A percentile compares a stretch with the other conserved stretches of the same genome.
phyloP scores from a whole-genome alignment of 2,797 vertebrate genomes.

The Halcyon badia region DNA sequence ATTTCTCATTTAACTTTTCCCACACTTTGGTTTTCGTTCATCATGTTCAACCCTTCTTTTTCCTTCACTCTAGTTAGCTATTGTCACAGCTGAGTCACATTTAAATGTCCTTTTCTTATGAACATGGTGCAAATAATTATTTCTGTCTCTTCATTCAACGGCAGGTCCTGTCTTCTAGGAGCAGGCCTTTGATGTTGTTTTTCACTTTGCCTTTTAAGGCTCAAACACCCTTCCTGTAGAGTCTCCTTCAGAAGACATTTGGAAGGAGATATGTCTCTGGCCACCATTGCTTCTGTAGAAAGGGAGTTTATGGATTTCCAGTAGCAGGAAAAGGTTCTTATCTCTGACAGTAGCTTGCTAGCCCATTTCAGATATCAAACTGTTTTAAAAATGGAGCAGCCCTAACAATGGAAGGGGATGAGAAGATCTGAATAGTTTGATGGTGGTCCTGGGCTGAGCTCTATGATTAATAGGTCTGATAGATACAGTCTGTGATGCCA shows the following conservation, averaged over 20 bases:
- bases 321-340: background rate
- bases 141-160: background rate
- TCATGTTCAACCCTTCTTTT: background rate
- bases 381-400: background rate
- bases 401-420: accelerated
- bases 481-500: background rate
- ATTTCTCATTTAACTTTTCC: background rate
- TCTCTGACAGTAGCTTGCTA: background rate
- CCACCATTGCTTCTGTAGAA: background rate
- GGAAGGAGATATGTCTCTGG: background rate
- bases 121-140: background rate
- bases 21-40: background rate
- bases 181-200: background rate
- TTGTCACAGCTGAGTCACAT: background rate
- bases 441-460: background rate
- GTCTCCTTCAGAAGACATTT: background rate
- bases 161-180: background rate
- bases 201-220: background rate
- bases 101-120: background rate
- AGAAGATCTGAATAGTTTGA: background rate
- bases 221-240: background rate
- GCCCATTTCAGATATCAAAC: background rate
- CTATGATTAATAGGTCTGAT: accelerated
- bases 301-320: background rate
- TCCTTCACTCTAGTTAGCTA: background rate